phyloP scores from a whole-genome alignment of 1,140 invertebrate genomes.

The Apis mellifera region DNA sequence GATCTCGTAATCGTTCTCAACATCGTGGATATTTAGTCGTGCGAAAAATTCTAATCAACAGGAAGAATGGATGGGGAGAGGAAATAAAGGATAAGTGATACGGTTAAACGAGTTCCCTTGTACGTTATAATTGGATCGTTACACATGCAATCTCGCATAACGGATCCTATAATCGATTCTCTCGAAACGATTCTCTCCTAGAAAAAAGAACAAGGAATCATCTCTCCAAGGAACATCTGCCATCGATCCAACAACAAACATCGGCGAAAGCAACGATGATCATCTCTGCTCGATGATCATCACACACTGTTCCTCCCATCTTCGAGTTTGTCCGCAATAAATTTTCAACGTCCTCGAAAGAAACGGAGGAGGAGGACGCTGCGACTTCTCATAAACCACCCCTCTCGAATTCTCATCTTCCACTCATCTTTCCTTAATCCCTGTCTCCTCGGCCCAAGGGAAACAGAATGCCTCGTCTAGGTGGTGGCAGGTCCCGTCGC shows the following conservation, averaged over 20 bases:
- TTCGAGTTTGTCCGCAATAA: constrained; percentile 10
- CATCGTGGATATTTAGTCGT: too few relatives aligned
- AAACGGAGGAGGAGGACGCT: neutral
- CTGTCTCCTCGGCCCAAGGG: constrained; percentile 26
- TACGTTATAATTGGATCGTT: constrained; percentile 10
- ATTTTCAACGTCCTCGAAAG: constrained; percentile 24
- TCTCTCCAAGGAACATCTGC: neutral
- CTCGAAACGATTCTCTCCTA: neutral
- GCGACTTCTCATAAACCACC: constrained; percentile 49
- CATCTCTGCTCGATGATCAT: too few relatives aligned
- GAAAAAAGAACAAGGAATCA: too few relatives aligned
- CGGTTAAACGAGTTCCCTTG: constrained; percentile 8
- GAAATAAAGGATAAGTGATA: constrained; percentile 3
- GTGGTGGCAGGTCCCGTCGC: constrained; percentile 45
- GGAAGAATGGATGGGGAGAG: neutral
- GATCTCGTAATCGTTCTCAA: neutral
- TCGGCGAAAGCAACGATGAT: too few relatives aligned
- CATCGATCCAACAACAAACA: neutral
- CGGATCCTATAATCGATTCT: constrained; percentile 11
- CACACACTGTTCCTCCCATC: neutral
- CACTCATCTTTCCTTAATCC: constrained; percentile 2
- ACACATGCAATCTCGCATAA: constrained; percentile 1
- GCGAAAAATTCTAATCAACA: neutral
- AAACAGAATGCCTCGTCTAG: constrained; percentile 38
- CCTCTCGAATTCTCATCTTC: constrained; percentile 38